A percentile compares a stretch with the other conserved stretches of the same genome.
These are phyloP conservation scores for Drosophila melanogaster DNA, from an alignment of 1,140 invertebrate species.

Conservation along the genomic window DNA sequence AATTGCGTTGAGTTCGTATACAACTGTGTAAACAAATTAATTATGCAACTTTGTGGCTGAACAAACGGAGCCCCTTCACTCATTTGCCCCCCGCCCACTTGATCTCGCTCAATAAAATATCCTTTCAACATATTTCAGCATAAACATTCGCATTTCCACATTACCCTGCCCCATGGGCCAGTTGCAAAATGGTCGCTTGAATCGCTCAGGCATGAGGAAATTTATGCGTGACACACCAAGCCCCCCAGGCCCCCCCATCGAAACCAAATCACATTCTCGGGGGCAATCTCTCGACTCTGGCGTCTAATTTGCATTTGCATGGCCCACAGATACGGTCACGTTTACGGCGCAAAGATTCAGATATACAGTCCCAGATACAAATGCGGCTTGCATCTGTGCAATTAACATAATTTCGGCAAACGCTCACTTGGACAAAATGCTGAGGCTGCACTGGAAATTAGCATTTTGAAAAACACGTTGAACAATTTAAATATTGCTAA, in stretches of 20 bases:
- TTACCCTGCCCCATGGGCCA: slow-evolving; percentile 12
- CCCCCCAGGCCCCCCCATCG: slow-evolving; percentile 48
- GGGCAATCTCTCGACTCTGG: slow-evolving; percentile 44
- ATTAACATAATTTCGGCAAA: slow-evolving; percentile 76
- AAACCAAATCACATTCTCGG: slow-evolving; percentile 66
- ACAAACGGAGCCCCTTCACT: slow-evolving; percentile 10
- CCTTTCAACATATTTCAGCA: slow-evolving; percentile 74
- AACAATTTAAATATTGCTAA: not conserved
- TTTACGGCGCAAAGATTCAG: slow-evolving; percentile 14
- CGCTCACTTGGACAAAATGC: slow-evolving; percentile 54
- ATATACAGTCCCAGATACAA: slow-evolving; percentile 19
- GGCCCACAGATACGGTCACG: slow-evolving; percentile 37
- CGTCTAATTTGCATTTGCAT: slow-evolving; percentile 66
- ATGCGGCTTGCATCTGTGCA: slow-evolving; percentile 55
- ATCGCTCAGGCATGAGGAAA: slow-evolving; percentile 67
- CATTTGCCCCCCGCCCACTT: not conserved
- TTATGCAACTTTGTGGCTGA: slow-evolving; percentile 68
- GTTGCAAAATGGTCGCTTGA: slow-evolving; percentile 51
- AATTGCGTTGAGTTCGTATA: slow-evolving; percentile 62
- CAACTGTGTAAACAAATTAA: slow-evolving; percentile 83
- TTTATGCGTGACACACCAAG: slow-evolving; percentile 67
- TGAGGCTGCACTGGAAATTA: not conserved
- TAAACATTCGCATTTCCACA: slow-evolving; percentile 53
- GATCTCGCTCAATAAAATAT: slow-evolving; percentile 59
- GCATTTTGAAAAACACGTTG: not conserved